Evolutionary conservation across 2,888 invertebrate genomes (phyloP), one percentile per base, ranked within the genome.

Genomic region (Mimachlamys varia): DNA sequence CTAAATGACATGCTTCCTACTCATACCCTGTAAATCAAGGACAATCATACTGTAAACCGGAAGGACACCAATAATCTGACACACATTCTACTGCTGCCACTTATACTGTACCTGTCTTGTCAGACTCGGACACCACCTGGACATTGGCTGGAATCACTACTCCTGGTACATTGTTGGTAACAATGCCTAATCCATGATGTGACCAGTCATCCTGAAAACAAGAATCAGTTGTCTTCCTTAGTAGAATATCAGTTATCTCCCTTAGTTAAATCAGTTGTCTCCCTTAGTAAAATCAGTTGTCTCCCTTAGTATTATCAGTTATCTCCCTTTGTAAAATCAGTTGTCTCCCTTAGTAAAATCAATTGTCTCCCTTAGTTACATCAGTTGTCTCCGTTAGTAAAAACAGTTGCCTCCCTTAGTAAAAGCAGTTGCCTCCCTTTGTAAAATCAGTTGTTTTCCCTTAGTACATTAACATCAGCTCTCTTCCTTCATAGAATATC

Each of bases 71-170:
- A 44, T 44, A 44, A 7, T 44, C 53, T 13, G 53, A 12, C 53
- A 53, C 53, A 53, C 53, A 5, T 12, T 53, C 15, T 12, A 53
- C 53, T 44, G 7, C 44, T 7, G 44, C 44, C 7, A 7, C 12
- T 53, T 53, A 19, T 7, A 19, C 53, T 53, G 76, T 76, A 76
- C 76, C 76, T 76, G 76, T 76, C 19, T 58, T 58, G 58, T 58
- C 58, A 22, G 58, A 58, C 33, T 76, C 76, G 12, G 76, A 76
- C 33, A 33, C 1, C 27, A 76, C 13, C 12, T 76, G 76, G 27
- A 76, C 33, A 33, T 76, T 76, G 76, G 76, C 76, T 76, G 76
- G 76, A 22, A 76, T 76, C 33, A 22, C 76, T 76, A 76, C 33
- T 27, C 33, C 76, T 22, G 76, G 33, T 17, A 76, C 76, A 76